phyloP scores from a whole-genome alignment of 2,888 invertebrate genomes.

The Rhimphoctona megacephalus region DNA sequence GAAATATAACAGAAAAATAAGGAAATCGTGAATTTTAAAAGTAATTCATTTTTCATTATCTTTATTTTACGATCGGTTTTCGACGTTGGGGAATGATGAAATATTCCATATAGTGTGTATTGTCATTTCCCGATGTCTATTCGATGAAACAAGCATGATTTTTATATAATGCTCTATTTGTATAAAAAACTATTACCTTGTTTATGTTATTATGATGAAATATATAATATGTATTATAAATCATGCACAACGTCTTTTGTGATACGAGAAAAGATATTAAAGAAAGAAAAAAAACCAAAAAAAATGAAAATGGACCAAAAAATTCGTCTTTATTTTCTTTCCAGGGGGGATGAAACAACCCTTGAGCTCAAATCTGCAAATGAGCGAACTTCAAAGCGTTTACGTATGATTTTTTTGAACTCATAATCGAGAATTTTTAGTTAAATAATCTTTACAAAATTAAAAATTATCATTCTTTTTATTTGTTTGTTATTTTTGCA shows the following conservation, averaged over 20 bases:
- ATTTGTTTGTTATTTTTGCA: not conserved
- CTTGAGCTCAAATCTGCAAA: not conserved
- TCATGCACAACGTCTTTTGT: conserved; percentile 48
- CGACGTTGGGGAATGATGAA: conserved; percentile 19
- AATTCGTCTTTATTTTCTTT: not conserved
- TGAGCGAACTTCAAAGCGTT: not conserved
- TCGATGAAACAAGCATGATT: conserved; percentile 72
- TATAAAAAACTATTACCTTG: conserved; percentile 77
- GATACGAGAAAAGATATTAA: conserved; percentile 45
- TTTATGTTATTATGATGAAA: conserved; percentile 80
- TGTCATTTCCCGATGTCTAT: conserved; percentile 58
- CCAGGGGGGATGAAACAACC: not conserved
- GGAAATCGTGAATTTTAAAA: not conserved
- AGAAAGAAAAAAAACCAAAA: conserved; percentile 12
- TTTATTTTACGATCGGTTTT: conserved; percentile 4
- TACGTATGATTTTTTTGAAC: not conserved
- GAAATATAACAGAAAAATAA: not conserved
- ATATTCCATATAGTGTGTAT: conserved; percentile 57
- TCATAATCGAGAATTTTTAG: not conserved
- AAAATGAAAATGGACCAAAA: conserved; percentile 46
- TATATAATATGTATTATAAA: conserved; percentile 79
- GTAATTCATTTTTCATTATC: conserved; percentile 24
- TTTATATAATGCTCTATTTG: conserved; percentile 77
- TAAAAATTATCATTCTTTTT: not conserved
- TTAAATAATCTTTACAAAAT: not conserved